Evolutionary conservation across 2,888 invertebrate species (phyloP).

Genomic region (Formica aserva): DNA sequence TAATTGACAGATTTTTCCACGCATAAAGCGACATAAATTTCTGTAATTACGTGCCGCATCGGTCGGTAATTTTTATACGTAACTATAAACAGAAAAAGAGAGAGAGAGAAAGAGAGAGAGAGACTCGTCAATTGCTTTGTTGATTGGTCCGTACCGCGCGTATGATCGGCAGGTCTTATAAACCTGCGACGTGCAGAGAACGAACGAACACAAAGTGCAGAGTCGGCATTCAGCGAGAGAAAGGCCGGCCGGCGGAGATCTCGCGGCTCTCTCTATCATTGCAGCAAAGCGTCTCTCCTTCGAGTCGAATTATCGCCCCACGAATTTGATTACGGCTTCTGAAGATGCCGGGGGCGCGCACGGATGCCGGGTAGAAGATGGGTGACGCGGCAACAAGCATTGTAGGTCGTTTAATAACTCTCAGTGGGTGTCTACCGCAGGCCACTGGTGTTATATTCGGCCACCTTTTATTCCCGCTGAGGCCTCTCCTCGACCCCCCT

Average conservation of each 20-base stretch:
- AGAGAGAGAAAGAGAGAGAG: constrained; percentile 15
- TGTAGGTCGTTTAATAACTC: constrained; percentile 83
- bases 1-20: not conserved
- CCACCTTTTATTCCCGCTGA: constrained; percentile 67
- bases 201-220: constrained; percentile 44
- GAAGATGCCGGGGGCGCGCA: constrained; percentile 76
- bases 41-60: constrained; percentile 14
- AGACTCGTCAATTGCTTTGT: constrained; percentile 55
- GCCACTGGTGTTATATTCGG: constrained; percentile 80
- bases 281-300: constrained; percentile 44
- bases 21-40: constrained; percentile 22
- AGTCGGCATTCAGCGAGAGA: constrained; percentile 54
- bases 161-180: constrained; percentile 53
- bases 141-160: constrained; percentile 48
- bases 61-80: constrained; percentile 11
- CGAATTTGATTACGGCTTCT: constrained; percentile 83
- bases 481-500: constrained; percentile 23
- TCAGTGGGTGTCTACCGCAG: constrained; percentile 80
- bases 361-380: constrained; percentile 76
- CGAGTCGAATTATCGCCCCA: constrained; percentile 73
- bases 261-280: constrained; percentile 59
- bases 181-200: not conserved
- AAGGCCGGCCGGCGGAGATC: constrained; percentile 43
- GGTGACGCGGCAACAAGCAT: constrained; percentile 82
- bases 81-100: not conserved